These are phyloP conservation scores for Plagodis dolabraria DNA, from an alignment of 2,888 invertebrate species.

Conservation along the genomic window DNA sequence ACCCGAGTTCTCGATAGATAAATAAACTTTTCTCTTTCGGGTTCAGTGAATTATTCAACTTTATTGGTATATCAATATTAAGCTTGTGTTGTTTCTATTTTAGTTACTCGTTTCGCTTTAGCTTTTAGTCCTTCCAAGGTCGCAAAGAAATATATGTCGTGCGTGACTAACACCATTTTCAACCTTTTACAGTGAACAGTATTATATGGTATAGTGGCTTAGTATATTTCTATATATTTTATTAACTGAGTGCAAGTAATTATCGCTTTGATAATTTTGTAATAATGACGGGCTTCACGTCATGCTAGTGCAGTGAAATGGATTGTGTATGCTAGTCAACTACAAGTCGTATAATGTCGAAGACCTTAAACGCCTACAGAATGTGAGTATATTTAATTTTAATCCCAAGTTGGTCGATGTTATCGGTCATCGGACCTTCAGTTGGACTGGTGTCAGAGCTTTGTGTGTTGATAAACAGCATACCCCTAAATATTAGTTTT, in stretches of 20 bases:
- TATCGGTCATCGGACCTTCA: conserved; percentile 17
- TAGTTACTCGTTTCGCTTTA: conserved; percentile 30
- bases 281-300: conserved; percentile 43
- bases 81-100: conserved; percentile 28
- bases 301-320: conserved; percentile 68
- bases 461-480: conserved; percentile 6
- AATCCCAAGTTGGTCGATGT: conserved; percentile 13
- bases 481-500: too few relatives aligned
- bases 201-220: conserved; percentile 43
- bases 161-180: conserved; percentile 44
- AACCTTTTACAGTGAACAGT: conserved; percentile 50
- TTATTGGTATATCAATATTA: background rate
- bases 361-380: conserved; percentile 95
- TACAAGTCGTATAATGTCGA: conserved; percentile 88
- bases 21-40: conserved; percentile 31
- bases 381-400: conserved; percentile 88
- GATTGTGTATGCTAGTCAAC: conserved; percentile 55
- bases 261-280: conserved; percentile 39
- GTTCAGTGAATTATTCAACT: background rate
- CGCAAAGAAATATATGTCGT: conserved; percentile 40
- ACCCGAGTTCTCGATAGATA: conserved; percentile 51
- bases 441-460: conserved; percentile 5
- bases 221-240: conserved; percentile 53
- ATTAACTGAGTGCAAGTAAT: conserved; percentile 43
- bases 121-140: conserved; percentile 50